Base-by-base conservation (phyloP, 2,797 vertebrate genomes). In the Periophthalmus magnuspinnatus region DNA sequence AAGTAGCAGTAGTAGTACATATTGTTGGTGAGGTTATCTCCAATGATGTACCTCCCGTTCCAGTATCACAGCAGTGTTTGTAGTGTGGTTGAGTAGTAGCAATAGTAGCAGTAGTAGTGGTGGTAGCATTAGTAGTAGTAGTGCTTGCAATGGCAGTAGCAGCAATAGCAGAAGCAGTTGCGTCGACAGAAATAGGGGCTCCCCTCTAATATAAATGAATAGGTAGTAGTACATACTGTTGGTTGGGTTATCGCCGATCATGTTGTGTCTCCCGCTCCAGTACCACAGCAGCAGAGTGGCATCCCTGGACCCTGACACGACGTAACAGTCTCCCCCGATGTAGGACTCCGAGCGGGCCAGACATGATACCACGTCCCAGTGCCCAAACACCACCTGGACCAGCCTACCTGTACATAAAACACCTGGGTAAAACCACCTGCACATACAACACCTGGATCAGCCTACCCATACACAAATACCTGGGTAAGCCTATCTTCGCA, bases 291-390 rank as follows among this genome's bases (percentile, higher is more conserved):
- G 94, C 82, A 99, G 91, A 0, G 97, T 99, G 28, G 97, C 97
- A 0, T 99, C 97, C 0, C 97, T 94, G 41, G 97, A 99, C 13
- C 97, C 97, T 0, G 97, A 98, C 81, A 98, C 97, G 0, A 99
- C 98, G 89, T 98, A 99, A 88, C 97, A 99, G 80, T 99, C 97
- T 1, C 97, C 97, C 10, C 97, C 97, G 0, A 99, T 99, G 88
- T 99, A 99, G 6, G 97, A 98, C 89, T 99, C 97, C 0, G 97
- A 99, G 72, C 97, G 90, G 67, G 97, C 97, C 81, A 99, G 88
- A 87, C 97, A 99, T 0, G 97, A 98, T 88, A 99, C 97, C 5
- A 99, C 97, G 38, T 99, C 97, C 97, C 97, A 98, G 87, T 99
- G 97, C 81, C 97, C 97, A 68, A 99, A 99, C n/a, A 99, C 97